Base-by-base conservation (phyloP, 2,888 invertebrate genomes). In the Lobophora halterata region DNA sequence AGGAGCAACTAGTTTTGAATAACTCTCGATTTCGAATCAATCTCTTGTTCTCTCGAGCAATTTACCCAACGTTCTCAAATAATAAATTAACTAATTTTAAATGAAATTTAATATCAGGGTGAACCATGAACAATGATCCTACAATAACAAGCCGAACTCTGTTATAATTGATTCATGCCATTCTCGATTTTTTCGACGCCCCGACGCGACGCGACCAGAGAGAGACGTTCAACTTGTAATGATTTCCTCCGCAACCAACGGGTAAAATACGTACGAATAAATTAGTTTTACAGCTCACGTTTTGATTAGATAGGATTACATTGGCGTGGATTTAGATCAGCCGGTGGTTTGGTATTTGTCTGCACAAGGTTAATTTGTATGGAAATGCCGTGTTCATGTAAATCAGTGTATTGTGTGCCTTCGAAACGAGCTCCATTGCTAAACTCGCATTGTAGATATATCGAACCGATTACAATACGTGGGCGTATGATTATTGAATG, bases 311-410 rank as follows among this genome's bases (percentile, higher is more conserved):
- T 28, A 32, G 33, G 41, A 44, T 39, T 44, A 36, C 35, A 38
- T 38, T 45, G 31, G 38, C 33, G 43, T 41, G 28, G 41, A 35
- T 36, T 37, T 29, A 21, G 27, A 33, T 49, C 35, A 14, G 29
- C 6, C 19, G 18, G 25, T 29, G 35, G 43, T 36, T 42, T 44
- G 34, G 45, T 27, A 45, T 50, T 49, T 47, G 46, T 42, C 40
- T 29, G 11, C 27, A 40, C 43, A 46, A 49, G 37, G 39, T 47
- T 57, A 40, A 55, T 58, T 43, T 49, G 27, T 44, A 52, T 53
- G 34, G 40, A 52, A 52, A 49, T 53, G 39, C 40, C 26, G 36
- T 41, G 49, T 45, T 44, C 33, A 48, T 55, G 43, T 46, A 49
- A 56, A 58, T 60, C 27, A 31, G n/a, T 11, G 29, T 13, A 34